These are phyloP conservation scores for Dromius quadrimaculatus DNA, from an alignment of 2,888 invertebrate species.

Conservation along the genomic window DNA sequence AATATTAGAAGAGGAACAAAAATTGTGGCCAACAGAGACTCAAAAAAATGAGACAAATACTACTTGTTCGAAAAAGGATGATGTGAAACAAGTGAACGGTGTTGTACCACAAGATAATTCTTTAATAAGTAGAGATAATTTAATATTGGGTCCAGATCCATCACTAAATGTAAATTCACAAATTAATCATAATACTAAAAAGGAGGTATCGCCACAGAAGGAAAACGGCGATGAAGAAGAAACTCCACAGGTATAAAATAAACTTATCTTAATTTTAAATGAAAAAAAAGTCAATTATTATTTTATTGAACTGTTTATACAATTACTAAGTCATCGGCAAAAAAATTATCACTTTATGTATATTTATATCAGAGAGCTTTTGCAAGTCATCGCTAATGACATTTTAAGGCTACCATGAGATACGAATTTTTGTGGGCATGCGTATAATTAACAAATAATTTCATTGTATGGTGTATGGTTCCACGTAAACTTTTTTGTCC, in stretches of 20 bases:
- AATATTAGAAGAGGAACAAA: conserved; percentile 19
- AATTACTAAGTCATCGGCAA: background rate
- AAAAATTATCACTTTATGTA: conserved; percentile 36
- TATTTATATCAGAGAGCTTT: too few species aligned
- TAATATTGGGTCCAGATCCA: conserved; percentile 81
- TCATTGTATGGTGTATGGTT: too few species aligned
- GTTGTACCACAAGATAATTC: conserved; percentile 67
- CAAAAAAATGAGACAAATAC: conserved; percentile 3
- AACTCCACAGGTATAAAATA: background rate
- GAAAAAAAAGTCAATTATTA: too few species aligned
- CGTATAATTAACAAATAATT: too few species aligned
- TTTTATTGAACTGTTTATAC: background rate
- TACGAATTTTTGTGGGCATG: too few species aligned
- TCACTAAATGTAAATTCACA: conserved; percentile 60
- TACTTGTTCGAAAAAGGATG: background rate
- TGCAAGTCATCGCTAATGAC: too few species aligned
- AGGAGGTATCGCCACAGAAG: conserved; percentile 59
- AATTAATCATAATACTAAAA: conserved; percentile 69
- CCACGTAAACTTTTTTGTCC: too few species aligned
- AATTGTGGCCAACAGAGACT: conserved; percentile 7
- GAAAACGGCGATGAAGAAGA: conserved; percentile 51
- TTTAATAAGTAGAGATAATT: conserved; percentile 80
- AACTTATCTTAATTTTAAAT: too few species aligned
- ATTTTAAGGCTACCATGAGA: too few species aligned
- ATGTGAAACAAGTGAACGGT: conserved; percentile 41